phyloP scores from a whole-genome alignment of 2,888 invertebrate genomes.

The Leptinotarsa juncta region DNA sequence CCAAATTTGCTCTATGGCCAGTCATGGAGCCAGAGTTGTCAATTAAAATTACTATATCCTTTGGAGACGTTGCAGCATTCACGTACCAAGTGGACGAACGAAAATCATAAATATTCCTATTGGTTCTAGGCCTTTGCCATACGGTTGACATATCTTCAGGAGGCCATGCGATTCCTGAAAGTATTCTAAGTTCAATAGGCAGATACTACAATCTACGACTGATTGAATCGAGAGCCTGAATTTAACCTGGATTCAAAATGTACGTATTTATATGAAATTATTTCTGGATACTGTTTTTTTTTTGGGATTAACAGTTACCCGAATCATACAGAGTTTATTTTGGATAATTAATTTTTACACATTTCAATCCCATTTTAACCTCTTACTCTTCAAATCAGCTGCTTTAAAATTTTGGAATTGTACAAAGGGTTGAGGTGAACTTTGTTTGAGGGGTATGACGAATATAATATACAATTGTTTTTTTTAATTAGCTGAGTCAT shows the following conservation, averaged over 20 bases:
- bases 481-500: too few relatives aligned
- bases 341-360: too few relatives aligned
- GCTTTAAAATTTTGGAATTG: too few relatives aligned
- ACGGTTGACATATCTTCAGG: conserved; percentile 74
- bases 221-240: not conserved
- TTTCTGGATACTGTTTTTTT: too few relatives aligned
- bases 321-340: too few relatives aligned
- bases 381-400: too few relatives aligned
- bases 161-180: conserved; percentile 83
- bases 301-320: too few relatives aligned
- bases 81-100: conserved; percentile 96
- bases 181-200: not conserved
- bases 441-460: too few relatives aligned
- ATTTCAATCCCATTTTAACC: too few relatives aligned
- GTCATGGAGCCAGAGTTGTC: conserved; percentile 93
- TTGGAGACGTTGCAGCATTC: conserved; percentile 96
- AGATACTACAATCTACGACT: not conserved
- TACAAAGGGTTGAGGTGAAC: too few relatives aligned
- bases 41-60: conserved; percentile 94
- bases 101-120: conserved; percentile 91
- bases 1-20: conserved; percentile 85
- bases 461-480: too few relatives aligned
- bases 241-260: not conserved
- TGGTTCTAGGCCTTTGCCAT: conserved; percentile 79
- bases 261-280: too few relatives aligned